Base-by-base conservation (phyloP, 2,888 invertebrate species). In the Caenorhabditis sp. region DNA sequence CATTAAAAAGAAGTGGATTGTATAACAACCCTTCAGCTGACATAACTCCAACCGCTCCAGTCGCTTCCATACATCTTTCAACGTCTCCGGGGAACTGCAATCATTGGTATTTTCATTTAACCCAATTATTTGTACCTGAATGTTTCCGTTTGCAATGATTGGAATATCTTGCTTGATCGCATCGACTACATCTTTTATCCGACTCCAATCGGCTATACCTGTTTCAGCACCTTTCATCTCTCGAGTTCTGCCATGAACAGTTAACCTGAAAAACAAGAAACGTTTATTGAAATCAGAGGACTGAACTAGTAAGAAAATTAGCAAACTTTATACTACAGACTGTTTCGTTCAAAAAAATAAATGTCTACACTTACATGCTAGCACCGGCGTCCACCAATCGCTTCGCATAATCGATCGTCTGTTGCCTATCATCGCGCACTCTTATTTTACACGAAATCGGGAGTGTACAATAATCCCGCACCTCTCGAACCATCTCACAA, bases 361-460 rank as follows among this genome's bases (percentile, higher is more conserved):
- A n/a, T n/a, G n/a, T n/a, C n/a, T n/a, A 4, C 20, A 53, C 77
- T 63, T 77, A 89, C 90, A 89, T 90, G 86, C 87, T 94, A 94
- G 31, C 99, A 95, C 86, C 86, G 60, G 97, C 94, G n/a, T 90
- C 90, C 89, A 97, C 96, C 77, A 99, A 89, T 94, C 96, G 94
- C 89, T 93, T 91, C 4, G 97, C 97, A 91, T 97, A 99, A 68
- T 92, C 89, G 21, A 97, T 91, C 0, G 97, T 95, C 88, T 92
- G 94, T 56, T 92, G 91, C 57, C 94, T 90, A 86, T 92, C 93
- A 65, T 93, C 92, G 90, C 95, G 60, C 4, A 96, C 92, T 82
- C 99, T 91, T 59, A 99, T 93, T 91, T 99, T 99, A 89, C 96
- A 97, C 20, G 96, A 95, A n/a, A 99, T 92, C 52, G 97, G 97